A percentile compares a stretch with the other conserved stretches of the same genome.
These are phyloP conservation scores for Cottus gobio DNA, from an alignment of 2,113 vertebrate species.

Conservation along the genomic window DNA sequence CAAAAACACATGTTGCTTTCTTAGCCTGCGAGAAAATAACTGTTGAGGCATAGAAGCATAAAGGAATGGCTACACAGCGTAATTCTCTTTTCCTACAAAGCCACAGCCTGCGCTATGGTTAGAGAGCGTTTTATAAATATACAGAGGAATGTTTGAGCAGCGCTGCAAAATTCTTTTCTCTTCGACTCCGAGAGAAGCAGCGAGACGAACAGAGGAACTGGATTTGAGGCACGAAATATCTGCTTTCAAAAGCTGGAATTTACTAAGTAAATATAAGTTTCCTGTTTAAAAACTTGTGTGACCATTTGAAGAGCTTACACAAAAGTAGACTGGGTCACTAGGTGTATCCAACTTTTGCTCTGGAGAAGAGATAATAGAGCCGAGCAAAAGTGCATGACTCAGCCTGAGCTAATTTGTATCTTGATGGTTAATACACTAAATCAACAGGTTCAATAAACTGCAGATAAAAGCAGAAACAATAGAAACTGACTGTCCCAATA, in stretches of 20 bases:
- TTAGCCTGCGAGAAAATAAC: slow-evolving; percentile 64
- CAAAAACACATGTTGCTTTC: slow-evolving; percentile 72
- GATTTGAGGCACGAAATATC: slow-evolving; percentile 52
- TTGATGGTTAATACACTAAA: neutral
- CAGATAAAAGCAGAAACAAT: neutral
- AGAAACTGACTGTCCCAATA: neutral
- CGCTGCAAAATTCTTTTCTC: slow-evolving; percentile 78
- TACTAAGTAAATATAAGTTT: slow-evolving; percentile 76
- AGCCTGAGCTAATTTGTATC: slow-evolving; percentile 2
- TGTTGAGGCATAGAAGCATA: slow-evolving; percentile 58
- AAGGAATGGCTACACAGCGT: slow-evolving; percentile 66
- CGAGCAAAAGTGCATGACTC: slow-evolving; percentile 21
- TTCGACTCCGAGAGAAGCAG: slow-evolving; percentile 50
- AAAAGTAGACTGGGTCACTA: slow-evolving; percentile 35
- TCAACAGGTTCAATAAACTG: slow-evolving; percentile 1
- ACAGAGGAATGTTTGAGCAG: slow-evolving; percentile 79
- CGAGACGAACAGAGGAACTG: slow-evolving; percentile 41
- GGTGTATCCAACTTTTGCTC: slow-evolving; percentile 13
- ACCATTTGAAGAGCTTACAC: slow-evolving; percentile 45
- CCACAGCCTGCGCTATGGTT: slow-evolving; percentile 66
- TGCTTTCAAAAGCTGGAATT: slow-evolving; percentile 74
- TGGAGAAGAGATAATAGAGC: neutral
- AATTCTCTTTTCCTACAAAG: slow-evolving; percentile 69
- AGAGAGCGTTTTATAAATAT: slow-evolving; percentile 73
- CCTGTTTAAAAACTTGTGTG: slow-evolving; percentile 68